A percentile compares a stretch with the other conserved stretches of the same genome.
Evolutionary conservation across 2,888 invertebrate species (phyloP).

Genomic region (Philhelius pedissequus): DNA sequence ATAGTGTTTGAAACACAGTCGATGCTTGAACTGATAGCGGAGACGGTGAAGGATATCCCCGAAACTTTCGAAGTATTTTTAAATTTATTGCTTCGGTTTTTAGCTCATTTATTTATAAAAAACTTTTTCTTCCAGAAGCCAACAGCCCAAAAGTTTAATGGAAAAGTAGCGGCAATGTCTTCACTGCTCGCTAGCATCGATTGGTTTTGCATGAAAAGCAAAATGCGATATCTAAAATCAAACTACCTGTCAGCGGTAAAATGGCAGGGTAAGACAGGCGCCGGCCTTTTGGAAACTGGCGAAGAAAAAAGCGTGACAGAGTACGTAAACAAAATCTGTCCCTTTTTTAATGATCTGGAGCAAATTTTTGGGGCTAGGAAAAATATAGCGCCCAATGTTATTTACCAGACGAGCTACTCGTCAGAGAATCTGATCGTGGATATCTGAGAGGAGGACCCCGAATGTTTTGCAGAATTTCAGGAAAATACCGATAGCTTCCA

Average conservation of each 20-base stretch:
- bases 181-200: background rate
- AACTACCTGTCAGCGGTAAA: background rate
- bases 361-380: slow-evolving; percentile 4
- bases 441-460: background rate
- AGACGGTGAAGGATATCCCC: too few species aligned
- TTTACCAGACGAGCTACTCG: background rate
- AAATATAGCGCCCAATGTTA: background rate
- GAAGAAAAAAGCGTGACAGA: too few species aligned
- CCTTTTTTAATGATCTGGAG: background rate
- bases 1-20: too few species aligned
- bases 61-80: too few species aligned
- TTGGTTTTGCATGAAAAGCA: slow-evolving; percentile 14
- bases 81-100: too few species aligned
- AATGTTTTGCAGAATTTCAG: background rate
- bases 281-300: background rate
- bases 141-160: background rate
- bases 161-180: too few species aligned
- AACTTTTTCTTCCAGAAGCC: background rate
- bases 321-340: background rate
- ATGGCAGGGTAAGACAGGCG: background rate
- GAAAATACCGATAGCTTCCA: too few species aligned
- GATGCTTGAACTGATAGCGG: too few species aligned
- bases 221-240: slow-evolving; percentile 1
- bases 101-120: background rate
- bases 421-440: background rate